These are phyloP conservation scores for Tyrannus savana DNA, from an alignment of 2,113 vertebrate genomes.

Conservation along the genomic window DNA sequence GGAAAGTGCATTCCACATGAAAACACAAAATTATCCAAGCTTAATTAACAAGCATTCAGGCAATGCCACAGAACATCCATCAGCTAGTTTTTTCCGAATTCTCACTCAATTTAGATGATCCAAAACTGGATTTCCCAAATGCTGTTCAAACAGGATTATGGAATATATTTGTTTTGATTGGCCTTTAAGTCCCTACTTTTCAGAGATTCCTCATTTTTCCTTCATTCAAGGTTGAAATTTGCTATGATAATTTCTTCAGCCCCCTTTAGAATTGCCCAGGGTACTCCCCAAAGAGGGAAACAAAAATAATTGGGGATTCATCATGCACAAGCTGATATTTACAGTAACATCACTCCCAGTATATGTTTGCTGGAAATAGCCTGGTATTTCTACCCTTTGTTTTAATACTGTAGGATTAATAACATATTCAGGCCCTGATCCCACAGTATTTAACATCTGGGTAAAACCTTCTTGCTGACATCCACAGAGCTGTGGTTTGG, in stretches of 20 bases:
- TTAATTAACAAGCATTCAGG: background rate
- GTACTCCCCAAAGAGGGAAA: background rate
- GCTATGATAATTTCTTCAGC: background rate
- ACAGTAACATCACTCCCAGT: background rate
- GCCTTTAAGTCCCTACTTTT: background rate
- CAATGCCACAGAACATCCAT: background rate
- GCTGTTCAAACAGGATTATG: background rate
- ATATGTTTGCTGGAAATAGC: background rate
- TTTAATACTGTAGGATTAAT: slow-evolving; percentile 16
- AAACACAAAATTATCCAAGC: background rate
- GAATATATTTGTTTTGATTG: background rate
- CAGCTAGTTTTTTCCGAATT: background rate
- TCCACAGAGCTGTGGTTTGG: background rate
- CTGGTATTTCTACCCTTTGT: slow-evolving; percentile 7
- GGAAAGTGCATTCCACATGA: background rate
- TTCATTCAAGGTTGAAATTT: background rate
- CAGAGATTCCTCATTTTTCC: background rate
- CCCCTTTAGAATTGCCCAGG: background rate
- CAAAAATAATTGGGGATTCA: background rate
- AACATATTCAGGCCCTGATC: slow-evolving; percentile 15
- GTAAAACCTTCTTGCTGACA: background rate
- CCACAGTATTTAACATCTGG: background rate
- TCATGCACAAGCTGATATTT: background rate
- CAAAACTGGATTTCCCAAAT: background rate
- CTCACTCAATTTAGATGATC: background rate